Percentiles rank a stretch among this genome's conserved stretches.
Evolutionary conservation across 1,140 invertebrate species (phyloP).

Genomic region (Phthorimaea operculella): DNA sequence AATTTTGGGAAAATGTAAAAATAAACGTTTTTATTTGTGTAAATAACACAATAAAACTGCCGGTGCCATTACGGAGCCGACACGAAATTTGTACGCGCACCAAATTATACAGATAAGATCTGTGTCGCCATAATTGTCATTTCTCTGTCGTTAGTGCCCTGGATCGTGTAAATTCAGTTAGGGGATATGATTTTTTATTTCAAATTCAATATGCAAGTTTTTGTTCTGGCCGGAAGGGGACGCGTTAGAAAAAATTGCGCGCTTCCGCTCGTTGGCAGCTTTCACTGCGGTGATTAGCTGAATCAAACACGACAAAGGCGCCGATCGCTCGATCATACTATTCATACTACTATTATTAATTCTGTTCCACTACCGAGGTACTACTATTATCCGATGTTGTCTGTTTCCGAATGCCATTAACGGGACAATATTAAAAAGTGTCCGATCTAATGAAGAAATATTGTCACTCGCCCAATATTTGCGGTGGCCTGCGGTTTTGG

Average conservation of each 20-base stretch:
- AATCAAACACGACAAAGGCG: constrained; percentile 5
- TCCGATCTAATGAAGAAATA: constrained; percentile 16
- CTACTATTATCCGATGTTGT: not conserved
- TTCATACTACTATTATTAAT: no score
- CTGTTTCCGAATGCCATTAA: constrained; percentile 13
- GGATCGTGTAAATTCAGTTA: constrained; percentile 63
- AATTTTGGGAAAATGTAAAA: constrained; percentile 67
- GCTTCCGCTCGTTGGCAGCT: constrained; percentile 42
- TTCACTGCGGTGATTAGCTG: constrained; percentile 34
- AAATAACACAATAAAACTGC: constrained; percentile 66
- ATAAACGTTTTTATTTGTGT: constrained; percentile 68
- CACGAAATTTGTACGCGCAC: constrained; percentile 50
- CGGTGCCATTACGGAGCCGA: constrained; percentile 37
- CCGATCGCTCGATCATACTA: not conserved
- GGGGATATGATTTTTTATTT: constrained; percentile 40
- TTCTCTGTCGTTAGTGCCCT: constrained; percentile 56
- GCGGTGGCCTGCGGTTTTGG: not conserved
- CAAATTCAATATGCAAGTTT: constrained; percentile 40
- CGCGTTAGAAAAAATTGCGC: constrained; percentile 58
- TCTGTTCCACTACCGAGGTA: no score
- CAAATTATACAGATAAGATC: constrained; percentile 62
- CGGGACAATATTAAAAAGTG: constrained; percentile 19
- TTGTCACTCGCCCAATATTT: constrained; percentile 4
- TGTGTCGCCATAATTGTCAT: constrained; percentile 60
- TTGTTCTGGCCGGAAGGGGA: constrained; percentile 44